phyloP scores from a whole-genome alignment of 2,888 invertebrate genomes.

The Melanchra persicariae region DNA sequence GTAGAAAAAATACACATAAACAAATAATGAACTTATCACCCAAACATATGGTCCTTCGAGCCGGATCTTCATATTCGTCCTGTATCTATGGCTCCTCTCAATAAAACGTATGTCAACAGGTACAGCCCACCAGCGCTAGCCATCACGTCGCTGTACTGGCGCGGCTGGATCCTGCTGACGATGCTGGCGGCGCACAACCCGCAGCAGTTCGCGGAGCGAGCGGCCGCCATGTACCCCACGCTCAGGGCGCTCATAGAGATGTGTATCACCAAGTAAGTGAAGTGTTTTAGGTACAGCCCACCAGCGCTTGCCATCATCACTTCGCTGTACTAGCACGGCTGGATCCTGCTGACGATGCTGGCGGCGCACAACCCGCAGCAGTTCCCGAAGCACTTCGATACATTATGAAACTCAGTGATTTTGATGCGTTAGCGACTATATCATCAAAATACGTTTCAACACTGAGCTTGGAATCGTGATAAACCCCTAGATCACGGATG shows the following conservation, averaged over 20 bases:
- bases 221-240: slow-evolving; percentile 97
- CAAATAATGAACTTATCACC: not conserved
- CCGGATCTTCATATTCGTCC: not conserved
- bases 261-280: slow-evolving; percentile 93
- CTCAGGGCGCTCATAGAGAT: slow-evolving; percentile 98
- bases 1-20: too few species aligned
- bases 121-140: too few species aligned
- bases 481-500: too few species aligned
- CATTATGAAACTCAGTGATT: too few species aligned
- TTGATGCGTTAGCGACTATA: too few species aligned
- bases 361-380: slow-evolving; percentile 97
- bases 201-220: slow-evolving; percentile 95
- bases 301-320: slow-evolving; percentile 98
- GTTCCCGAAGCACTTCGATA: slow-evolving; percentile 96
- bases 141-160: slow-evolving; percentile 98
- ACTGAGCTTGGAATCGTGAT: too few species aligned
- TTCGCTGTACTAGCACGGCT: slow-evolving; percentile 98
- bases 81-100: too few species aligned
- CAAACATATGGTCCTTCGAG: not conserved
- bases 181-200: slow-evolving; percentile 98
- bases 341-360: slow-evolving; percentile 95
- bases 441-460: too few species aligned
- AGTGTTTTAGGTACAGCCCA: slow-evolving; percentile 92
- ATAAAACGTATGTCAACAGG: too few species aligned
- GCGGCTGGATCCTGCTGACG: slow-evolving; percentile 95